Evolutionary conservation across 2,888 invertebrate species (phyloP), one percentile per base, ranked within the genome.

Genomic region (Nephrotoma appendiculata): DNA sequence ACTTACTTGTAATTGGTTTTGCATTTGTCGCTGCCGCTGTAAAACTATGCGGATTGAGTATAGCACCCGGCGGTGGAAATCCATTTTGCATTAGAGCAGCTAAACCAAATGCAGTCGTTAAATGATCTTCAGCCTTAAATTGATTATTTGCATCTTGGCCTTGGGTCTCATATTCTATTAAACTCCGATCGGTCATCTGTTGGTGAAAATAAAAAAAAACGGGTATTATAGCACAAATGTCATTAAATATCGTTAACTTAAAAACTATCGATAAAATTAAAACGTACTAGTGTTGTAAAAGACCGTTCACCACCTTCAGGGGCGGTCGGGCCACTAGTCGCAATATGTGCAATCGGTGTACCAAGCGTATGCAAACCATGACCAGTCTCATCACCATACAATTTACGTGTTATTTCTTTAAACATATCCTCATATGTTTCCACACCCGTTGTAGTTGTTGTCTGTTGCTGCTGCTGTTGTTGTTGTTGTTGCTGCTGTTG

Each of bases 371-470:
- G 92, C 88, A 92, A 90, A 89, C 92, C 91, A 91, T 92, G 92
- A 88, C 91, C 92, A 90, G 92, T 91, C 92, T 97, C 97, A 92
- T 97, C 96, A 88, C 97, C 97, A 92, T 97, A 97, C 89, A 97
- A 93, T 93, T 97, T 97, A 91, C 96, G 94, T 88, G 97, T 97
- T 90, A 97, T 97, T 94, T 97, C 97, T 92, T 97, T 97, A 88
- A 93, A 92, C 93, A 93, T 91, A 92, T 93, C 91, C 92, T 93
- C 92, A 90, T 92, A 92, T 88, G 91, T 90, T 89, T 88, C 88
- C 9, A 87, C 88, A 71, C 87, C 87, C 44, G 87, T 86, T 48
- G 86, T 43, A 52, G 48, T 42, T 57, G 57, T 57, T 57, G 57
- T 57, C 57, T 85, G 85, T 19, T 57, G 57, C 19, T 57, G 91